These are phyloP conservation scores for Cyrtorhinus lividipennis DNA, from an alignment of 1,140 invertebrate species.

Conservation along the genomic window DNA sequence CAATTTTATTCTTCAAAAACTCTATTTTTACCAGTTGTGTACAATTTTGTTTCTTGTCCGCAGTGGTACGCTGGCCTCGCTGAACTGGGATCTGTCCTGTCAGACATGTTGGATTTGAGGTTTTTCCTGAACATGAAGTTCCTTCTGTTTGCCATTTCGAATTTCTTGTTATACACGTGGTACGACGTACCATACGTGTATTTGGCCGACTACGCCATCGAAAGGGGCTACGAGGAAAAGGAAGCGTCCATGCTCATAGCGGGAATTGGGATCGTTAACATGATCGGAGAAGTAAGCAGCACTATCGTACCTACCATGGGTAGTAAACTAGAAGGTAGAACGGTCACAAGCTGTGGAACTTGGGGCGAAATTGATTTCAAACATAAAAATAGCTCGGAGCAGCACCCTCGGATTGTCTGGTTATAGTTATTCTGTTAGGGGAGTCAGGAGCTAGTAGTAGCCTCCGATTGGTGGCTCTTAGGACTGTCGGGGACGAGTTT, in stretches of 20 bases:
- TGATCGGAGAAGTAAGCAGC: slow-evolving; percentile 62
- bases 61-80: slow-evolving; percentile 55
- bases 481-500: too few species aligned
- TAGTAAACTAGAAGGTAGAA: too few species aligned
- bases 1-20: not conserved
- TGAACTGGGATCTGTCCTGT: slow-evolving; percentile 56
- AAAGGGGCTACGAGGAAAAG: slow-evolving; percentile 53
- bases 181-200: slow-evolving; percentile 82
- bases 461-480: too few species aligned
- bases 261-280: slow-evolving; percentile 72
- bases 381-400: too few species aligned
- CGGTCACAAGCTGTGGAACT: too few species aligned
- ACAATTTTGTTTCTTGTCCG: slow-evolving; percentile 26
- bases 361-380: too few species aligned
- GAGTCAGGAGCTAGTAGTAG: too few species aligned
- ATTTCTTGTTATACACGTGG: slow-evolving; percentile 75
- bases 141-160: slow-evolving; percentile 66
- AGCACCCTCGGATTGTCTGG: too few species aligned
- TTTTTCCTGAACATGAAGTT: slow-evolving; percentile 59
- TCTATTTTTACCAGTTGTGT: not conserved
- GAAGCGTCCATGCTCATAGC: slow-evolving; percentile 67
- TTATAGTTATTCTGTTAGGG: too few species aligned
- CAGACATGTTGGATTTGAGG: slow-evolving; percentile 64
- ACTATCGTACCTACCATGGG: too few species aligned
- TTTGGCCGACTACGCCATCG: slow-evolving; percentile 57